Percentiles rank a stretch among this genome's conserved stretches.
Evolutionary conservation across 2,888 invertebrate genomes (phyloP).

Genomic region (Ceriagrion tenellum): DNA sequence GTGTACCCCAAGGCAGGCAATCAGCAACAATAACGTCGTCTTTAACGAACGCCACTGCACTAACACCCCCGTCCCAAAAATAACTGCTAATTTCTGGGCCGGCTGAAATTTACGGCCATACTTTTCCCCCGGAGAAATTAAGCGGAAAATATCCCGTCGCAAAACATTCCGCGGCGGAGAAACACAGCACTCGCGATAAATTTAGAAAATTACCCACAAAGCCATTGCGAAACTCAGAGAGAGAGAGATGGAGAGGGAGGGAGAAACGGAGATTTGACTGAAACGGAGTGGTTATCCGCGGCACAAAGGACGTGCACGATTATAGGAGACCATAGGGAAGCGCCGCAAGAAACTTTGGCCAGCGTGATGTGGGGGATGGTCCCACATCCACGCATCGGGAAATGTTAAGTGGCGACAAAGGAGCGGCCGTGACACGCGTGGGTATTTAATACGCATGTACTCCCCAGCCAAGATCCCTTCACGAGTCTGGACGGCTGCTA

Average conservation of each 20-base stretch:
- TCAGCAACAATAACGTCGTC: neutral
- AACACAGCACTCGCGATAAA: neutral
- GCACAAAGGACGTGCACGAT: neutral
- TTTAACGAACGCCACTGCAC: neutral
- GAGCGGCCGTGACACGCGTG: neutral
- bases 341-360: neutral
- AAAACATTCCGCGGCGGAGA: neutral
- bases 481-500: neutral
- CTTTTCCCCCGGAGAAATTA: neutral
- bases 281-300: neutral
- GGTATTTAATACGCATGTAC: neutral
- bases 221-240: neutral
- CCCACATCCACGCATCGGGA: neutral
- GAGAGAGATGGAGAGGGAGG: neutral
- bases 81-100: neutral
- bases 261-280: neutral
- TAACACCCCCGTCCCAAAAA: neutral
- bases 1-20: neutral
- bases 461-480: neutral
- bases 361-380: neutral
- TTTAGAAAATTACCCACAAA: conserved; percentile 1
- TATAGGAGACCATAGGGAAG: neutral
- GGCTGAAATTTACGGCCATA: neutral
- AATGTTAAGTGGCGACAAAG: neutral
- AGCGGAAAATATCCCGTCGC: neutral